Evolutionary conservation across 2,797 vertebrate species (phyloP), one percentile per base, ranked within the genome.

Genomic region (Myioborus melanocephalus): DNA sequence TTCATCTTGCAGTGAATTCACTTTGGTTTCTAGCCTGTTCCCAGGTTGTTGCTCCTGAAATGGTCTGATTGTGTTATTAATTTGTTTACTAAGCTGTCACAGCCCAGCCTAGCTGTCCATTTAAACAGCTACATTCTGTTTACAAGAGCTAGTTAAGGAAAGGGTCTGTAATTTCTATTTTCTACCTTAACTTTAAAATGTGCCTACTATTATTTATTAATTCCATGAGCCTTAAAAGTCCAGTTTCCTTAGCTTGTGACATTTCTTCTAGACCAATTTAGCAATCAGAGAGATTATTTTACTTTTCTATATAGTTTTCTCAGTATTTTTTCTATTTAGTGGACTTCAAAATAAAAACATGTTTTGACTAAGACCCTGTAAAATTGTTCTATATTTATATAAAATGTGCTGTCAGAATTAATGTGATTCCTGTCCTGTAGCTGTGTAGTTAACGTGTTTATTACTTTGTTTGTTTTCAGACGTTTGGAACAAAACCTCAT

Each of bases 401-500:
- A 43, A 86, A 71, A 37, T 23, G 14, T 78, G 8, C 65, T 84
- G 14, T 70, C 63, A 46, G 46, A 53, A 57, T 93, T 94, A 35
- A 44, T 35, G 8, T 61, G 72, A 37, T 77, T 82, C 18, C 43
- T 69, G 16, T 57, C 52, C 44, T 83, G 8, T 56, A 63, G 65
- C 64, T 86, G 27, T 65, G 68, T 69, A 72, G 72, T 75, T 96
- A 90, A 96, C 81, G 28, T 83, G 75, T 83, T 72, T 88, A 79
- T 96, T 92, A n/a, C 69, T 96, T 76, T 96, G 55, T 97, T 92
- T 93, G 53, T 93, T 96, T 95, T 37, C 96, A 99, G 99, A 96
- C 99, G 99, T 95, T 97, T 99, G 97, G 99, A 99, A 97, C 99
- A 99, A 98, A 99, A 99, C 97, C 97, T 99, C 97, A 99, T 99